phyloP scores from a whole-genome alignment of 2,113 vertebrate genomes.

The Mastomys coucha region DNA sequence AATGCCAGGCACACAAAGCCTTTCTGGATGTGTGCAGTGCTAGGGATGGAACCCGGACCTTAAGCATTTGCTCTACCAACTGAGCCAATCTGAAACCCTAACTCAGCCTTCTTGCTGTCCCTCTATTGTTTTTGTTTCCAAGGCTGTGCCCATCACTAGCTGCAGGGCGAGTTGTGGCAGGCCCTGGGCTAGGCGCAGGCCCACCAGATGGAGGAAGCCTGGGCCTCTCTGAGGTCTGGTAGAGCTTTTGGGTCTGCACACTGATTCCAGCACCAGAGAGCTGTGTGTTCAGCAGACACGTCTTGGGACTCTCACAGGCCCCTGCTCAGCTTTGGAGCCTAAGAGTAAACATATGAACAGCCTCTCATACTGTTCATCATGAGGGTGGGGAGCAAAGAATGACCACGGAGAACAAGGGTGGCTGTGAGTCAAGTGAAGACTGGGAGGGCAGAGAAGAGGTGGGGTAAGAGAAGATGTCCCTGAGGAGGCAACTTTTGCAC shows the following conservation, averaged over 20 bases:
- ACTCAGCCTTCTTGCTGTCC: neutral
- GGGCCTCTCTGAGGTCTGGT: neutral
- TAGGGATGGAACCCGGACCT: neutral
- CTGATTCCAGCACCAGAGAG: neutral
- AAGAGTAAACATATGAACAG: neutral
- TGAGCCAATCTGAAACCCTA: neutral
- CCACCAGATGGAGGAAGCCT: neutral
- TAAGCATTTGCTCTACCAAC: neutral
- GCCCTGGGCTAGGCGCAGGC: neutral
- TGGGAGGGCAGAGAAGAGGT: neutral
- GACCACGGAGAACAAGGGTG: neutral
- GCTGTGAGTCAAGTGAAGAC: neutral
- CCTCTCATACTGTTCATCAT: neutral
- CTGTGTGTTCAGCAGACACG: neutral
- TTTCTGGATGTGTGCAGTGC: neutral
- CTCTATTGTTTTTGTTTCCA: too few species aligned
- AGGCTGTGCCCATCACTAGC: neutral
- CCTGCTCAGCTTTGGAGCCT: neutral
- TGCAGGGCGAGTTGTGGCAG: neutral
- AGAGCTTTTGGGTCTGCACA: neutral
- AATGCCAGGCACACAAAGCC: neutral
- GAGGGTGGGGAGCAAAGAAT: neutral
- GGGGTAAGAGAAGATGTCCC: neutral
- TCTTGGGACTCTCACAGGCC: neutral
- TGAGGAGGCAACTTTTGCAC: neutral